phyloP scores from a whole-genome alignment of 2,888 invertebrate species.

The Cheilosia urbana region DNA sequence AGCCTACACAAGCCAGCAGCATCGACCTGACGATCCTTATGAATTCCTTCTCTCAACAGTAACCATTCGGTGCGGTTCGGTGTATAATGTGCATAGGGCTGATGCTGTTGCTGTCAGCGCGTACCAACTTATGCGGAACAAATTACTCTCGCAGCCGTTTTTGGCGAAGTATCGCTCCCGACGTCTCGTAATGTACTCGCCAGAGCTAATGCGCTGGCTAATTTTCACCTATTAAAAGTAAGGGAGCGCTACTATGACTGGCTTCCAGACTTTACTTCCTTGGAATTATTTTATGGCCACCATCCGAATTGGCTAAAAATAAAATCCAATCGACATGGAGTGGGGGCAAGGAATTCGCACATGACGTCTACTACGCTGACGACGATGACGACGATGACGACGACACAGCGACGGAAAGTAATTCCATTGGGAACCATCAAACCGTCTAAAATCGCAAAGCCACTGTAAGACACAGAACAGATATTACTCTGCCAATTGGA shows the following conservation, averaged over 20 bases:
- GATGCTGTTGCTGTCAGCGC: slow-evolving; percentile 59
- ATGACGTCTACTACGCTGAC: slow-evolving; percentile 9
- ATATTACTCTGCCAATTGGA: slow-evolving; percentile 65
- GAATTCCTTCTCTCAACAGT: slow-evolving; percentile 11
- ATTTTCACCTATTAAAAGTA: slow-evolving; percentile 75
- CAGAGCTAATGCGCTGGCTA: slow-evolving; percentile 73
- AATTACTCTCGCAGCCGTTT: slow-evolving; percentile 61
- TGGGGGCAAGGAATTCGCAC: slow-evolving; percentile 50
- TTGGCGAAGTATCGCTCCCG: slow-evolving; percentile 67
- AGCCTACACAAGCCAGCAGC: not conserved
- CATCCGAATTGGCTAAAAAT: slow-evolving; percentile 69
- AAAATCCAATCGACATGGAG: slow-evolving; percentile 58
- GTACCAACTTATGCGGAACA: slow-evolving; percentile 71
- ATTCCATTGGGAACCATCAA: slow-evolving; percentile 67
- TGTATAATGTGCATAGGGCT: not conserved
- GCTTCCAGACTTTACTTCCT: slow-evolving; percentile 50
- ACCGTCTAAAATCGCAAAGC: slow-evolving; percentile 59
- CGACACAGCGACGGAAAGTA: slow-evolving; percentile 43
- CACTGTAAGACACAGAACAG: slow-evolving; percentile 61
- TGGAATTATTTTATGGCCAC: slow-evolving; percentile 70
- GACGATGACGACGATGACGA: slow-evolving; percentile 19
- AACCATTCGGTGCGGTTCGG: not conserved
- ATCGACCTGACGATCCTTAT: slow-evolving; percentile 34
- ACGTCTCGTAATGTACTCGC: slow-evolving; percentile 66
- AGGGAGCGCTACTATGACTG: slow-evolving; percentile 10